These are phyloP conservation scores for Ametastegia equiseti DNA, from an alignment of 2,888 invertebrate species.

Conservation along the genomic window DNA sequence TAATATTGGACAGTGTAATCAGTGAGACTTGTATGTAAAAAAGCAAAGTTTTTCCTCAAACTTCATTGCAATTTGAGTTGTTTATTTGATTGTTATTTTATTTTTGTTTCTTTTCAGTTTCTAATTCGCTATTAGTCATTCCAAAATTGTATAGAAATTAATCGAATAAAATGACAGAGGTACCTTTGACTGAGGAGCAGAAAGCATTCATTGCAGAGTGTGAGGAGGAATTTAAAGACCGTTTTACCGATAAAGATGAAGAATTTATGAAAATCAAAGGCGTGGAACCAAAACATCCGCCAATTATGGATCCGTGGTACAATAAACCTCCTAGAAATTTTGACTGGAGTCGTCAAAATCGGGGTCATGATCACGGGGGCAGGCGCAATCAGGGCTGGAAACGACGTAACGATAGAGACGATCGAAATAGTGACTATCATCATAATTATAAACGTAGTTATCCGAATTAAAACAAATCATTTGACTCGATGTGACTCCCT, in stretches of 20 bases:
- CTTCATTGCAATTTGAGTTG: conserved; percentile 2
- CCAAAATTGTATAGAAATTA: conserved; percentile 76
- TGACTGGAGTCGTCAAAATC: conserved; percentile 62
- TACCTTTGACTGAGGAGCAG: conserved; percentile 78
- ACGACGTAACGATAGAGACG: conserved; percentile 48
- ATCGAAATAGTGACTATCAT: conserved; percentile 27
- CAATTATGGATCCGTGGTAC: conserved; percentile 80
- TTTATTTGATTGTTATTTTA: conserved; percentile 15
- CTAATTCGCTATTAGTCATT: conserved; percentile 78
- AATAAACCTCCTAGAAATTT: conserved; percentile 56
- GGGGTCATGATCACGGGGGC: conserved; percentile 53
- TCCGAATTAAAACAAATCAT: neutral
- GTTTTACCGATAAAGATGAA: conserved; percentile 81
- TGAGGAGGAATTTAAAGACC: conserved; percentile 81
- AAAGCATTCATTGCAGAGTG: conserved; percentile 80
- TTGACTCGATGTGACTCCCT: neutral
- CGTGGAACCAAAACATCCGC: conserved; percentile 77
- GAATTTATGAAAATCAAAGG: conserved; percentile 79
- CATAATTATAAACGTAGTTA: conserved; percentile 22
- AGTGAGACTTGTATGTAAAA: conserved; percentile 72
- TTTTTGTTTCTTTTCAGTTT: conserved; percentile 73
- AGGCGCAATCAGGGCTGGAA: conserved; percentile 57
- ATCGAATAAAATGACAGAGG: conserved; percentile 53
- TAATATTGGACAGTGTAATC: conserved; percentile 69
- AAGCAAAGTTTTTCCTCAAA: neutral